Evolutionary conservation across 2,888 invertebrate species (phyloP).

Genomic region (Acrobasis suavella): DNA sequence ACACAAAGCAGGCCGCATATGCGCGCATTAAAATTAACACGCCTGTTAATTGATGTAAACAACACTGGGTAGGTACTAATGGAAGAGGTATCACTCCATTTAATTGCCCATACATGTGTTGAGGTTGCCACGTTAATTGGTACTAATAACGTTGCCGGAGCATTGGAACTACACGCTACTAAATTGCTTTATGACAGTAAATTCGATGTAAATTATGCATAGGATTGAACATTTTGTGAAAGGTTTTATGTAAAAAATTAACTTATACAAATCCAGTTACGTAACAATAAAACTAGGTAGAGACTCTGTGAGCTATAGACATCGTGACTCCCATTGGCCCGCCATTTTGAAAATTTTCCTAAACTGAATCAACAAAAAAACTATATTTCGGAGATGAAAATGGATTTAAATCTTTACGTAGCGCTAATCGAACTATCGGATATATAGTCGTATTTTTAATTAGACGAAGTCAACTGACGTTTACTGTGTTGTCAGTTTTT

Average conservation of each 20-base stretch:
- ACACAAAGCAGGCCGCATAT: constrained; percentile 54
- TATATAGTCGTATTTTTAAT: too few relatives aligned
- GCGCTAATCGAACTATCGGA: too few relatives aligned
- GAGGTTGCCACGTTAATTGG: constrained; percentile 79
- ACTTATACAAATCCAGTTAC: too few relatives aligned
- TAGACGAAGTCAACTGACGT: too few relatives aligned
- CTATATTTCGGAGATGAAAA: too few relatives aligned
- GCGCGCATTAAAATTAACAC: constrained; percentile 71
- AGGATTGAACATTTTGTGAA: not conserved
- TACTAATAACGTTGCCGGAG: constrained; percentile 71
- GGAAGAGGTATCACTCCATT: constrained; percentile 80
- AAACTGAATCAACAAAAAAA: too few relatives aligned
- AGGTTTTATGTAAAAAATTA: not conserved
- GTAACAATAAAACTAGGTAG: too few relatives aligned
- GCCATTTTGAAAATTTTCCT: too few relatives aligned
- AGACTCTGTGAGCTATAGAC: too few relatives aligned
- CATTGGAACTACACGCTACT: constrained; percentile 55
- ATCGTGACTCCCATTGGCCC: too few relatives aligned
- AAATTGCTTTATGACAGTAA: constrained; percentile 50
- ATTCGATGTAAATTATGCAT: constrained; percentile 43
- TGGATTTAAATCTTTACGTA: too few relatives aligned
- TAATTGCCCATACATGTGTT: constrained; percentile 78
- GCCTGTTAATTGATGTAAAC: constrained; percentile 78
- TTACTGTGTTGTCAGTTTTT: too few relatives aligned
- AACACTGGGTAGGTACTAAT: constrained; percentile 69